Evolutionary conservation across 2,888 invertebrate species (phyloP).

Genomic region (Melitaea athalia): DNA sequence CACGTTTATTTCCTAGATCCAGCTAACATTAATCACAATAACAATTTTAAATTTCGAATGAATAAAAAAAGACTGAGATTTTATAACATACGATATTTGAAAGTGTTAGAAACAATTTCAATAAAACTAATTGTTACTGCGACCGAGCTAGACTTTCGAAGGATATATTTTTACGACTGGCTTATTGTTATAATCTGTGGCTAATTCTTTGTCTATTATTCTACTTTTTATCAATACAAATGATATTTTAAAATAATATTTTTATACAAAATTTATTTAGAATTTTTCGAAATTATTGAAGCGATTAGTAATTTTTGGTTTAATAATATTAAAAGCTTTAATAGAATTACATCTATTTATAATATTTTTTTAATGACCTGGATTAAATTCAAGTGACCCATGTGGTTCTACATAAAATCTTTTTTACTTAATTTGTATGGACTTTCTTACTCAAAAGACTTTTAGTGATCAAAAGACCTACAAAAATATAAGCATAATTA

Average conservation of each 20-base stretch:
- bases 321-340: no score
- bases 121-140: constrained; percentile 16
- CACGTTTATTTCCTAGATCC: constrained; percentile 18
- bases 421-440: no score
- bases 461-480: no score
- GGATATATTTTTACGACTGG: constrained; percentile 1
- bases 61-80: neutral
- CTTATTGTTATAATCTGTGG: constrained; percentile 2
- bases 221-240: neutral
- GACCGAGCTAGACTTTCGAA: constrained; percentile 2
- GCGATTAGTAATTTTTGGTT: no score
- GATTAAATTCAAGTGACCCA: no score
- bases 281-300: neutral
- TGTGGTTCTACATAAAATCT: no score
- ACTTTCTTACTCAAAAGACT: no score
- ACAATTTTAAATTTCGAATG: neutral
- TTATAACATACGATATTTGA: constrained; percentile 3
- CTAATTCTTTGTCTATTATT: constrained; percentile 6
- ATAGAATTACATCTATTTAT: no score
- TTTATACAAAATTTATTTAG: neutral
- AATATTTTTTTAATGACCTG: no score
- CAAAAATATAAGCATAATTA: no score
- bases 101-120: constrained; percentile 19
- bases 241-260: neutral
- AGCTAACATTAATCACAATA: neutral